Conservation (phyloP, 2,113 vertebrate species). For the Cryptoleucopteryx plumbea region DNA sequence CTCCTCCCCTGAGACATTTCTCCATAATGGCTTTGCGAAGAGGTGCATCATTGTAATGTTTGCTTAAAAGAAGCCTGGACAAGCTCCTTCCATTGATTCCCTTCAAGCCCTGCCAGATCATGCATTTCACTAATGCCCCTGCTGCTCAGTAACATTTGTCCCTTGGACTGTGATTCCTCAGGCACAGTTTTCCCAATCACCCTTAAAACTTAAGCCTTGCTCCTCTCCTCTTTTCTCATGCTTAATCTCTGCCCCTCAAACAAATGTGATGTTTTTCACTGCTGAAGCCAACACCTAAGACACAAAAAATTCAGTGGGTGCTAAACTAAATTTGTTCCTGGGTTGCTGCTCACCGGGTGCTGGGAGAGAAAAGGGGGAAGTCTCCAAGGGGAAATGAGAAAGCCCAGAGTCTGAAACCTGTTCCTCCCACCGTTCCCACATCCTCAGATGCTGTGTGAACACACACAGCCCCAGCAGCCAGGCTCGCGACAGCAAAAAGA, state of each 20-base stretch:
- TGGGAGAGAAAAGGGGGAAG: neutral
- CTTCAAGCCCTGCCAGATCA: neutral
- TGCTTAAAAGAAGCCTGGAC: neutral
- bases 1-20: slow-evolving; percentile 16
- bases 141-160: neutral
- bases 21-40: neutral
- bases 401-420: neutral
- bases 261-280: neutral
- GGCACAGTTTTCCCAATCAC: neutral
- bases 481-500: neutral
- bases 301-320: neutral
- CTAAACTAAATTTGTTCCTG: neutral
- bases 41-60: neutral
- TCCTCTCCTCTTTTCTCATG: neutral
- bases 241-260: neutral
- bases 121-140: neutral
- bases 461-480: neutral
- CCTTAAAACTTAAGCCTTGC: neutral
- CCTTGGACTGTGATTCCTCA: neutral
- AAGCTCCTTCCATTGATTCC: neutral
- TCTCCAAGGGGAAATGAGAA: neutral
- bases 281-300: neutral
- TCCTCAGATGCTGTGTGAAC: neutral
- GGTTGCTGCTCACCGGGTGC: neutral
- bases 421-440: neutral